Base-by-base conservation (phyloP, 2,113 vertebrate species). In the Motacilla tschutschensis region DNA sequence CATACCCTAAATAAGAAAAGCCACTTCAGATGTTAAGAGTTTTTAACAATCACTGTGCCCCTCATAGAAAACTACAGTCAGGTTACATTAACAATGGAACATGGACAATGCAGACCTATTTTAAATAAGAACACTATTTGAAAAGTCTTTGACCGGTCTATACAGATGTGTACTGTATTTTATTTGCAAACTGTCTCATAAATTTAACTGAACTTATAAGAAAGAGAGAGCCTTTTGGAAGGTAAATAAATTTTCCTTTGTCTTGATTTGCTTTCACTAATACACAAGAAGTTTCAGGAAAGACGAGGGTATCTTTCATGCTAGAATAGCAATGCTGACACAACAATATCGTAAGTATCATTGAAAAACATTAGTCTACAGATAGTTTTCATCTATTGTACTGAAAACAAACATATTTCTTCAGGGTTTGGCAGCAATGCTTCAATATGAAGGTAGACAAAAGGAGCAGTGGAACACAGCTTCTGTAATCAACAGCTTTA, bases 301-400 rank as follows among this genome's bases (percentile, higher is more conserved):
- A 65, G 50, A 83, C 47, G 71, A 88, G 48, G 63, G 74, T 90
- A 80, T 81, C 70, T 91, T 93, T 93, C 81, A 72, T 51, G 60
- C 58, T 66, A 60, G 36, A 84, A 81, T 71, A 81, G 72, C 83
- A 92, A 87, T 92, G 67, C 79, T 93, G 83, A 94, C 90, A 90
- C 90, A 80, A 93, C 73, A 83, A 35, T 81, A 90, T 69, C 26
- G 10, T 85, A 87, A 53, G 63, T 63, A 73, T 80, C 60, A 77
- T 25, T 79, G 77, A 59, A 86, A 89, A 85, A 40, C 54, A 69
- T 72, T 66, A 77, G 36, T 78, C 67, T 83, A 41, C 58, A 83
- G 70, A 74, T 41, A 67, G 35, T 84, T 92, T 87, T 79, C 33
- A 80, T 64, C 83, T 75, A 69, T 59, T 60, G 62, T 83, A 75